Conservation (phyloP, 2,888 invertebrate species). For the Megaustenia siamemsis region DNA sequence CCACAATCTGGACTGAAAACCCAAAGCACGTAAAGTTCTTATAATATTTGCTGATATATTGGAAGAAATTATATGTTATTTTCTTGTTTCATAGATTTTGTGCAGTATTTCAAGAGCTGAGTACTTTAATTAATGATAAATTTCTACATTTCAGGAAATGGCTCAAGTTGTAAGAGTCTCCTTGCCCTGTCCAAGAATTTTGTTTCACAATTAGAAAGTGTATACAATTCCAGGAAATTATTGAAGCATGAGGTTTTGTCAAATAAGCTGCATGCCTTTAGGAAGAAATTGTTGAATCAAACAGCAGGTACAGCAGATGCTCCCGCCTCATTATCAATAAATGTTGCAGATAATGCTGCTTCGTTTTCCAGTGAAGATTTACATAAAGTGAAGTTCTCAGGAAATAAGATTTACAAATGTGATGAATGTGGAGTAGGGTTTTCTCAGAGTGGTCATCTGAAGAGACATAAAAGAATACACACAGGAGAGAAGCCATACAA, state of each 20-base stretch:
- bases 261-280: neutral
- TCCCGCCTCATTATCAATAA: neutral
- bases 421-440: slow-evolving; percentile 22
- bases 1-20: no score
- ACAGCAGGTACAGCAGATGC: neutral
- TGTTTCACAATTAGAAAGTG: neutral
- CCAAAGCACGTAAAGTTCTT: no score
- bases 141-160: neutral
- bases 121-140: no score
- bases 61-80: no score
- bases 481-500: slow-evolving; percentile 28
- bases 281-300: neutral
- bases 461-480: slow-evolving; percentile 18
- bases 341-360: neutral
- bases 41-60: no score
- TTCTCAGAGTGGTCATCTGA: slow-evolving; percentile 24
- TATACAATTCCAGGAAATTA: neutral
- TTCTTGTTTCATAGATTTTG: no score
- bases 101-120: no score
- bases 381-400: neutral
- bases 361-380: neutral
- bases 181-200: neutral
- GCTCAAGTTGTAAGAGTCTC: neutral
- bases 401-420: slow-evolving; percentile 24
- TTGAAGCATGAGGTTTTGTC: neutral